Conservation (phyloP, 2,113 vertebrate genomes). For the Eleginops maclovinus region DNA sequence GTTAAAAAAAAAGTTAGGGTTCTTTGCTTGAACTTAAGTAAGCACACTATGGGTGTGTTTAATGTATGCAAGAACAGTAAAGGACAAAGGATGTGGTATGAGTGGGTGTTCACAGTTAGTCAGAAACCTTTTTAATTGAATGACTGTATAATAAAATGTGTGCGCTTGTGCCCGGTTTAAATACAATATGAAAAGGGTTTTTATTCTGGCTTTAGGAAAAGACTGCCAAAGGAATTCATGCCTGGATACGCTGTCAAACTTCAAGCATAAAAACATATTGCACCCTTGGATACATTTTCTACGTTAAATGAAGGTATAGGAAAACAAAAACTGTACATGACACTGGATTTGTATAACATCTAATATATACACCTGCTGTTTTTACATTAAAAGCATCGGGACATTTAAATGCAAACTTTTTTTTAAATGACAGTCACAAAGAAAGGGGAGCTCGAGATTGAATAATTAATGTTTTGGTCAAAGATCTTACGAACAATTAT, state of each 20-base stretch:
- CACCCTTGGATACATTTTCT: neutral
- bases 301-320: neutral
- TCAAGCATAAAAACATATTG: neutral
- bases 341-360: conserved; percentile 11
- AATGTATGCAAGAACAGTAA: neutral
- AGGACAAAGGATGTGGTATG: neutral
- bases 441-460: conserved; percentile 53
- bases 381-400: conserved; percentile 48
- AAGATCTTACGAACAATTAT: conserved; percentile 77
- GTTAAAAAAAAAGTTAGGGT: neutral
- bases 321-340: conserved; percentile 1
- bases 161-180: neutral
- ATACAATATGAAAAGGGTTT: neutral
- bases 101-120: neutral
- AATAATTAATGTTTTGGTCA: conserved; percentile 81
- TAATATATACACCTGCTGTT: conserved; percentile 34
- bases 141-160: neutral
- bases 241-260: too few relatives aligned
- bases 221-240: neutral
- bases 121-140: conserved; percentile 1
- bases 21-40: neutral
- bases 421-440: conserved; percentile 44
- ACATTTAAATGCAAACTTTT: conserved; percentile 58
- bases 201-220: neutral
- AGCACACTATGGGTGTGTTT: neutral